Evolutionary conservation across 2,113 vertebrate species (phyloP), one percentile per base, ranked within the genome.

Genomic region (Psilopsiagon aurifrons): DNA sequence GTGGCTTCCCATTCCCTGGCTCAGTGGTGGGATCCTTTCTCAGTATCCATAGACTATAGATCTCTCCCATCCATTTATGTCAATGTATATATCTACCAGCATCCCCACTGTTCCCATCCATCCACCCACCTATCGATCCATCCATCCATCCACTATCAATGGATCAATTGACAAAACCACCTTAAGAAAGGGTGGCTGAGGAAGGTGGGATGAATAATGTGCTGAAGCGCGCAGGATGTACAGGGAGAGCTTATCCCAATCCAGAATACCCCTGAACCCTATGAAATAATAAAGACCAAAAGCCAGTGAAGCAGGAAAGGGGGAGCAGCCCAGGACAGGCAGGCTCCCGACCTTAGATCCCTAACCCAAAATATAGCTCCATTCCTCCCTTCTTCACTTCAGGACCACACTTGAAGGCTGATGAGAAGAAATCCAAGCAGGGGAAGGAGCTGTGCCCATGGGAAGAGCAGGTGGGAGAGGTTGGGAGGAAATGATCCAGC

Each of bases 1-100:
- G 22, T 29, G 43, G 25, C 12, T 78, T 47, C 51, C 22, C 1
- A 0, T 13, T 57, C 46, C 55, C 1, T 1, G 27, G 4, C 11
- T 31, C 0, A 0, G 4, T n/a, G 55, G 6, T 85, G 66, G 55
- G 52, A 47, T 77, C 14, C 5, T 62, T 27, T 29, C 37, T 55
- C n/a, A 5, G 0, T 35, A 70, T 27, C 28, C 5, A 6, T 0
- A 37, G 35, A 14, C 3, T 19, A 16, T 35, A 41, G 5, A 15
- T 59, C 3, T 33, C 44, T 67, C 46, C 22, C 7, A 9, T 5
- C 64, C n/a, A 27, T 8, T 44, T 41, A 5, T 15, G 23, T 12
- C 47, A 16, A 47, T 2, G 49, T 4, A 7, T 3, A 0, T 27
- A 46, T 37, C 43, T 39, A 15, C 70, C 35, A 29, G 17, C 20